Conservation (phyloP, 1,140 invertebrate species). For the Ganaspis sp. region DNA sequence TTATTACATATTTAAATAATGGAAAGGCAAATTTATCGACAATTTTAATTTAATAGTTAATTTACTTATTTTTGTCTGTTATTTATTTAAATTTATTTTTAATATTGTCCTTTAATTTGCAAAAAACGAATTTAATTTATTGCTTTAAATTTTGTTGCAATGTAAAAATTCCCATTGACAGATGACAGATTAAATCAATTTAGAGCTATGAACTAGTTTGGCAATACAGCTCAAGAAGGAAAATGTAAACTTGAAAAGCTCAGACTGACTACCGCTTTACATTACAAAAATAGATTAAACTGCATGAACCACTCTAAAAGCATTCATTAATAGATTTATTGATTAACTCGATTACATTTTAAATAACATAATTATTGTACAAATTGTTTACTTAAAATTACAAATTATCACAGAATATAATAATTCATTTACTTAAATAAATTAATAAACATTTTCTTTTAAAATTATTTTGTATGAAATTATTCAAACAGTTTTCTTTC, state of each 20-base stretch:
- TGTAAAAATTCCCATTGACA: constrained; percentile 40
- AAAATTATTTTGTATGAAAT: no score
- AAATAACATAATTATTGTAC: constrained; percentile 25
- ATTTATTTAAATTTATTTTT: no score
- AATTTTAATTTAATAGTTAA: no score
- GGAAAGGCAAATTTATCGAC: no score
- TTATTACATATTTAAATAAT: no score
- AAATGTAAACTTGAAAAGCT: constrained; percentile 60
- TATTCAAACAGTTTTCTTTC: no score
- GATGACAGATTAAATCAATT: constrained; percentile 38
- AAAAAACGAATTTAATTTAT: neutral
- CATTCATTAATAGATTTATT: constrained; percentile 56
- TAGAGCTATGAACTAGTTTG: constrained; percentile 58
- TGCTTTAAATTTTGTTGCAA: constrained; percentile 35
- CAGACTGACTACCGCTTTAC: constrained; percentile 59
- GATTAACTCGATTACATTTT: constrained; percentile 45
- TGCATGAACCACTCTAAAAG: constrained; percentile 66
- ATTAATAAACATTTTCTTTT: constrained; percentile 8
- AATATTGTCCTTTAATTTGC: neutral
- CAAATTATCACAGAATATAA: no score
- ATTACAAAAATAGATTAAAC: constrained; percentile 72
- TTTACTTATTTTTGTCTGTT: no score
- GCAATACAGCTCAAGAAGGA: constrained; percentile 63
- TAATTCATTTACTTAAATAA: neutral
- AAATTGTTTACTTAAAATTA: no score